A percentile compares a stretch with the other conserved stretches of the same genome.
Conservation (phyloP, 92 coral and sea anemone species). For the Epizoanthus ramosus region DNA sequence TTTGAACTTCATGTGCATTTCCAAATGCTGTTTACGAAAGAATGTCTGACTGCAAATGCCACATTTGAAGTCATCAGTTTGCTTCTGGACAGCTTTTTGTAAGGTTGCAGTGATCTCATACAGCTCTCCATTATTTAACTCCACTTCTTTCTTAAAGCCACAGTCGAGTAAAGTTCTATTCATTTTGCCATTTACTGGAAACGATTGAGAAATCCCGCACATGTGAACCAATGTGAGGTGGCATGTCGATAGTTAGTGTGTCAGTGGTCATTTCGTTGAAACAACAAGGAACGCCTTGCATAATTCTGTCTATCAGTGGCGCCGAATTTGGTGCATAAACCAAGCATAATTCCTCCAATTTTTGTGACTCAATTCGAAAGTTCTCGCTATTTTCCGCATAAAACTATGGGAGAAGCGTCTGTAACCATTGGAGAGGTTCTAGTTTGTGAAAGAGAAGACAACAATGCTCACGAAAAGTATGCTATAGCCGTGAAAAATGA, state of each 20-base stretch:
- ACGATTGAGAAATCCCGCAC: conserved; percentile 38
- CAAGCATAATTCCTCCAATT: conserved; percentile 51
- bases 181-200: conserved; percentile 25
- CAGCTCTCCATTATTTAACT: conserved; percentile 26
- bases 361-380: conserved; percentile 47
- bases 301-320: conserved; percentile 23
- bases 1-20: conserved; percentile 60
- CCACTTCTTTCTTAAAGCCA: conserved; percentile 16
- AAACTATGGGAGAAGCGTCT: conserved; percentile 45
- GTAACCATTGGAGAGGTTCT: conserved; percentile 53
- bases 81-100: conserved; percentile 54
- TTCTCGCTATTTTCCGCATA: conserved; percentile 33
- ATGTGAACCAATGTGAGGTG: conserved; percentile 52
- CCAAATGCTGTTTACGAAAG: conserved; percentile 61
- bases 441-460: conserved; percentile 39
- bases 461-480: conserved; percentile 43
- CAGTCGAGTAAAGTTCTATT: conserved; percentile 33
- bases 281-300: conserved; percentile 66
- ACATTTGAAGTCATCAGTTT: conserved; percentile 40
- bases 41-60: conserved; percentile 59
- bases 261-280: conserved; percentile 61
- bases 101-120: conserved; percentile 46
- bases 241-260: conserved; percentile 56
- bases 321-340: conserved; percentile 51
- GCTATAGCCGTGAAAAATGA: conserved; percentile 33